These are phyloP conservation scores for Peromyscus leucopus DNA, from an alignment of 2,113 vertebrate species.

Conservation along the genomic window DNA sequence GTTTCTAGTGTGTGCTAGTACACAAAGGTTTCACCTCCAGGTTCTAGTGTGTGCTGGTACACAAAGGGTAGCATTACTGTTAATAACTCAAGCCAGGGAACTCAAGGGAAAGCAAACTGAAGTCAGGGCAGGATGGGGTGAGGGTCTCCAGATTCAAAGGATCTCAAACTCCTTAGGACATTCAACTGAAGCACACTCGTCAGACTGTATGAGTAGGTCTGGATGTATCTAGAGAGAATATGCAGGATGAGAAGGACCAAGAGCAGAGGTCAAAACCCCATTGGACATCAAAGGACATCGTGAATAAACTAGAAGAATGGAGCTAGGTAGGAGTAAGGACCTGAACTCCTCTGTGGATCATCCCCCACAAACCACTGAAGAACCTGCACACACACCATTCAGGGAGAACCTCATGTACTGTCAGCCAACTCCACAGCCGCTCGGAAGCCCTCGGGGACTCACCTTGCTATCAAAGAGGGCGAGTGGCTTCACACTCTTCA, in stretches of 20 bases:
- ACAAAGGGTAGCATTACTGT: neutral
- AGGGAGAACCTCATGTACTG: neutral
- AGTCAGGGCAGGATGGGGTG: neutral
- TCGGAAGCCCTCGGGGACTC: neutral
- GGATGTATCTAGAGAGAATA: neutral
- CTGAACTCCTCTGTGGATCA: neutral
- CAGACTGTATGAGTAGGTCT: neutral
- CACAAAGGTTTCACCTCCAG: neutral
- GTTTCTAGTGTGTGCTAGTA: neutral
- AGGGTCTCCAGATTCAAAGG: neutral
- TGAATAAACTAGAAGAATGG: neutral
- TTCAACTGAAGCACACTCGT: neutral
- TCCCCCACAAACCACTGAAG: neutral
- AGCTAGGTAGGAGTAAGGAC: neutral
- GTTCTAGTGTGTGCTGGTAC: neutral
- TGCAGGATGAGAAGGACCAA: neutral
- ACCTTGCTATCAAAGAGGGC: constrained; percentile 97
- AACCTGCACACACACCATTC: neutral
- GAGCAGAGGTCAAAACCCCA: neutral
- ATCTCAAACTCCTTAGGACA: no score
- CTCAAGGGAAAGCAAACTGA: neutral
- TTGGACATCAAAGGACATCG: neutral
- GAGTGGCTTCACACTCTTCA: constrained; percentile 93
- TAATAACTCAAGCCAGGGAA: no score
- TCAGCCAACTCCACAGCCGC: neutral